These are phyloP conservation scores for Wiebesia pumilae DNA, from an alignment of 1,140 invertebrate genomes.

Conservation along the genomic window DNA sequence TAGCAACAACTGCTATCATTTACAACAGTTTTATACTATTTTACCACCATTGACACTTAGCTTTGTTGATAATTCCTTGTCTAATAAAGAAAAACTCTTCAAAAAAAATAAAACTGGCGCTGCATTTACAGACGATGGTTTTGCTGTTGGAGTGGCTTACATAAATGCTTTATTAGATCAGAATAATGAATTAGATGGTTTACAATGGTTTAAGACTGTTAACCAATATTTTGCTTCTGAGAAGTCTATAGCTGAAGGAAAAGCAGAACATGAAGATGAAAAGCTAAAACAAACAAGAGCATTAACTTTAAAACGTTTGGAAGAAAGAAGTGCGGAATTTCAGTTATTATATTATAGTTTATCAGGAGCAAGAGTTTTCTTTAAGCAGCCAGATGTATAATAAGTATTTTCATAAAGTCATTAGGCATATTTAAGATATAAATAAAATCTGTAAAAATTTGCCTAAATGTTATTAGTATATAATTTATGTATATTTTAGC, in stretches of 20 bases:
- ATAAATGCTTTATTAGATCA: constrained; percentile 83
- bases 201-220: constrained; percentile 97
- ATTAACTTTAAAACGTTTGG: constrained; percentile 91
- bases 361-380: constrained; percentile 95
- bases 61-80: constrained; percentile 94
- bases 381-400: constrained; percentile 77
- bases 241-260: constrained; percentile 64
- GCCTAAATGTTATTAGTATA: constrained; percentile 51
- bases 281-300: constrained; percentile 95
- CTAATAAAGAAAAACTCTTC: constrained; percentile 93
- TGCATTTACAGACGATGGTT: constrained; percentile 98
- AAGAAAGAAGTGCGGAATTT: constrained; percentile 91
- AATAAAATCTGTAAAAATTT: background rate
- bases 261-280: constrained; percentile 79
- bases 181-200: constrained; percentile 89
- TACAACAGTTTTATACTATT: constrained; percentile 95
- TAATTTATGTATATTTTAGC: constrained; percentile 23
- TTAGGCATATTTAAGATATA: background rate
- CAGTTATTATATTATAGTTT: constrained; percentile 93
- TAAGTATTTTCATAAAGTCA: constrained; percentile 8
- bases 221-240: constrained; percentile 80
- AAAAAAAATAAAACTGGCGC: constrained; percentile 90
- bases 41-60: constrained; percentile 95
- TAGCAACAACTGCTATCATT: constrained; percentile 87
- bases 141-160: constrained; percentile 93